These are phyloP conservation scores for Tetramorium alpestre DNA, from an alignment of 1,140 invertebrate species.

Conservation along the genomic window DNA sequence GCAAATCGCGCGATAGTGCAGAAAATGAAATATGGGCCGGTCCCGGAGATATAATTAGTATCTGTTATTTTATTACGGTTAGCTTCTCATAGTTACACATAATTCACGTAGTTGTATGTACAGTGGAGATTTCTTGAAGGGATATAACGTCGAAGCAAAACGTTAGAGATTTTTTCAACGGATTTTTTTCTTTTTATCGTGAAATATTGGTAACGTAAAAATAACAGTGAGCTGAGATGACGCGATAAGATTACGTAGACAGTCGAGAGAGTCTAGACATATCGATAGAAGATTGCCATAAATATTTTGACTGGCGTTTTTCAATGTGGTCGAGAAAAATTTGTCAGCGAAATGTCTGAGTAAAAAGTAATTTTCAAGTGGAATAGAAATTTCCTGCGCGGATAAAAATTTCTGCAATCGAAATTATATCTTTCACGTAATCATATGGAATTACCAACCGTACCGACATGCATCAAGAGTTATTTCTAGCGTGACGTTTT, in stretches of 20 bases:
- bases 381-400: too few relatives aligned
- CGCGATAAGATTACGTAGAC: conserved; percentile 6
- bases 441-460: neutral
- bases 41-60: conserved; percentile 20
- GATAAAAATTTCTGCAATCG: neutral
- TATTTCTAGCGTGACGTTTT: conserved; percentile 39
- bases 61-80: conserved; percentile 45
- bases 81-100: neutral
- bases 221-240: neutral
- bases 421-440: neutral
- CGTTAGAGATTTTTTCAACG: neutral
- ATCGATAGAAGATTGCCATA: conserved; percentile 18
- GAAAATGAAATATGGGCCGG: conserved; percentile 38
- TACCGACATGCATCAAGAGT: neutral
- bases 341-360: neutral
- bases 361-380: neutral
- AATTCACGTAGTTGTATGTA: neutral
- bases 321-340: neutral
- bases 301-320: conserved; percentile 35
- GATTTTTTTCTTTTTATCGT: neutral
- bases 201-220: conserved; percentile 7
- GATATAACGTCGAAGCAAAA: neutral
- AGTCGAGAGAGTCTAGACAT: neutral
- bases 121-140: neutral
- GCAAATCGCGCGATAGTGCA: conserved; percentile 50